Evolutionary conservation across 2,113 vertebrate genomes (phyloP).

Genomic region (Recurvirostra avosetta): DNA sequence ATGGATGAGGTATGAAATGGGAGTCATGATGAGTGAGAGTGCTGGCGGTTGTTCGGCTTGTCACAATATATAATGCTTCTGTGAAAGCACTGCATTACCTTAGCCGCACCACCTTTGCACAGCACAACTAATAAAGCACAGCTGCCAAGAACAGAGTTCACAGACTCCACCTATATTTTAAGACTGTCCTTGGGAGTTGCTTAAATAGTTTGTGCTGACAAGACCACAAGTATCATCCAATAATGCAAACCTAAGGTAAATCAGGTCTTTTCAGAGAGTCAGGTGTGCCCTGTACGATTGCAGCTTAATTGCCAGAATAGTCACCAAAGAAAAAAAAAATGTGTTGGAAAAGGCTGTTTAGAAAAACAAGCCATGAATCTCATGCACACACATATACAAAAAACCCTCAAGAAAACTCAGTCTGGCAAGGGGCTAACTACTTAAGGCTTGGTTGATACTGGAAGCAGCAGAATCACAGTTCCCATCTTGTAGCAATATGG

Average conservation of each 20-base stretch:
- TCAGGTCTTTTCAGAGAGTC: background rate
- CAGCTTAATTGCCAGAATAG: background rate
- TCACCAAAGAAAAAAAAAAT: background rate
- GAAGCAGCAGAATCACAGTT: background rate
- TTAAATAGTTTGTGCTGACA: conserved; percentile 31
- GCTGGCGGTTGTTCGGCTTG: conserved; percentile 14
- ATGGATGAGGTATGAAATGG: conserved; percentile 16
- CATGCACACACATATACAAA: background rate
- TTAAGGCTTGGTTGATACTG: background rate
- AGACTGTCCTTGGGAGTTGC: conserved; percentile 9
- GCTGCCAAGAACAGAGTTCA: conserved; percentile 13
- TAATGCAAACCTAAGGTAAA: conserved; percentile 11
- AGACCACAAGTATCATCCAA: background rate
- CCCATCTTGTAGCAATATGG: background rate
- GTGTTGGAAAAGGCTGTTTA: background rate
- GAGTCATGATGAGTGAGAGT: conserved; percentile 15
- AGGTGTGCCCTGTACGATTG: background rate
- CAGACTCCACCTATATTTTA: conserved; percentile 3
- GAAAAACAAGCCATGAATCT: background rate
- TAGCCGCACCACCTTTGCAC: background rate
- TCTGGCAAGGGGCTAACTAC: background rate
- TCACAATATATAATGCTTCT: conserved; percentile 15
- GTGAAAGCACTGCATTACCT: conserved; percentile 10
- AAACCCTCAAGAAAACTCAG: background rate
- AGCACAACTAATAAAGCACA: conserved; percentile 1